Conservation (phyloP, 2,888 invertebrate genomes). For the Cerceris rybyensis region DNA sequence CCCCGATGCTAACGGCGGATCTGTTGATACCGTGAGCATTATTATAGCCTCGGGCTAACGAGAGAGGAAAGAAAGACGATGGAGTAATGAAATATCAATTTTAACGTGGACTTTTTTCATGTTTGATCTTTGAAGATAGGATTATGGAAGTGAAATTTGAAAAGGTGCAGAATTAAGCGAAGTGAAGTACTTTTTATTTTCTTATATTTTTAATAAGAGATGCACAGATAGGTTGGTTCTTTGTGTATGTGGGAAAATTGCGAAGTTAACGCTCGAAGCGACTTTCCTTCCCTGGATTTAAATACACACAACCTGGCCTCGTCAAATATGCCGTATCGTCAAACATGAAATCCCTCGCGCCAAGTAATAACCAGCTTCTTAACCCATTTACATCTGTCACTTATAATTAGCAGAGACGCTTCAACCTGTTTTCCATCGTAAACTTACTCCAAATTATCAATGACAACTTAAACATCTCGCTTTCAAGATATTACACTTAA, state of each 20-base stretch:
- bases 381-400: conserved; percentile 30
- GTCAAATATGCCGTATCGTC: conserved; percentile 5
- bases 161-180: neutral
- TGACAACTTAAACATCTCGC: no score
- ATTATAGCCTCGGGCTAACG: conserved; percentile 9
- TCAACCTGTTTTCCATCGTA: neutral
- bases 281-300: conserved; percentile 36
- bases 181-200: neutral
- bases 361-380: conserved; percentile 35
- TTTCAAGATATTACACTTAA: no score
- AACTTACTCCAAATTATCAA: no score
- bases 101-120: neutral
- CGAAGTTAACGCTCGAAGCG: conserved; percentile 8
- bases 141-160: neutral
- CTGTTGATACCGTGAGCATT: conserved; percentile 9
- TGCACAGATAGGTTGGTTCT: neutral
- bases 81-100: neutral
- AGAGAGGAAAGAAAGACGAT: neutral
- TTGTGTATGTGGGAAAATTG: conserved; percentile 11
- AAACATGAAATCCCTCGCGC: conserved; percentile 30
- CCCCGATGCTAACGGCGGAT: conserved; percentile 18
- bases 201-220: no score
- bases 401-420: neutral
- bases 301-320: conserved; percentile 23
- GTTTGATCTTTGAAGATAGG: neutral